phyloP scores from a whole-genome alignment of 1,140 invertebrate genomes.

The Drosophila ohnishii region DNA sequence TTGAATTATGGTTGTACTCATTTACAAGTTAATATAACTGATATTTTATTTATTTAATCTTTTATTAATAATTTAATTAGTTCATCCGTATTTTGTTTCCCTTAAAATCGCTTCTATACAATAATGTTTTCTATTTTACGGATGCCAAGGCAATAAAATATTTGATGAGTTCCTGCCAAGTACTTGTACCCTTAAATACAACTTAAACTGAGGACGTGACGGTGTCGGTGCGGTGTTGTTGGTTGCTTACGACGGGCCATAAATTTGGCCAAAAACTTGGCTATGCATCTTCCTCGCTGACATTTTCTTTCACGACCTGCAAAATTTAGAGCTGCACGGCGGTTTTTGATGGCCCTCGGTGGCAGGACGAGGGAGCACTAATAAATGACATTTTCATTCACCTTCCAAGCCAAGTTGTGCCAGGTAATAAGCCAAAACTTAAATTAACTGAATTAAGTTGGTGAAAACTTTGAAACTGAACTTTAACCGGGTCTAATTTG shows the following conservation, averaged over 20 bases:
- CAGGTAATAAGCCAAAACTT: constrained; percentile 37
- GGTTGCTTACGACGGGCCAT: constrained; percentile 46
- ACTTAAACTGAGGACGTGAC: constrained; percentile 42
- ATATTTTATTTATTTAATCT: background rate
- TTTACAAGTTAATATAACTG: background rate
- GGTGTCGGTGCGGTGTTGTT: constrained; percentile 22
- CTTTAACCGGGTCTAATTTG: background rate
- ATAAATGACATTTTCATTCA: constrained; percentile 70
- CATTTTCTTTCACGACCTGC: constrained; percentile 65
- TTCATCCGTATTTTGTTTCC: background rate
- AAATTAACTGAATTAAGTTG: constrained; percentile 23
- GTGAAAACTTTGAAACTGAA: constrained; percentile 1
- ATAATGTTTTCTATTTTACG: constrained; percentile 5
- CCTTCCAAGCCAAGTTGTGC: constrained; percentile 11
- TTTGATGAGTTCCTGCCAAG: constrained; percentile 28
- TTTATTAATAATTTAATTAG: constrained; percentile 7
- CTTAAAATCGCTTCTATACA: background rate
- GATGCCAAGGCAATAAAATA: constrained; percentile 33
- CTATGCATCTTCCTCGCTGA: constrained; percentile 63
- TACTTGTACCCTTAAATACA: constrained; percentile 34
- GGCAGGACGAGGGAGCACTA: constrained; percentile 51
- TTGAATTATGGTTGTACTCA: too few species aligned
- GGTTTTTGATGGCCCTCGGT: constrained; percentile 58
- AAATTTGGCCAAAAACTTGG: constrained; percentile 61
- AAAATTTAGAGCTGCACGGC: constrained; percentile 65